phyloP scores from a whole-genome alignment of 2,797 vertebrate genomes.

The Leptatherina wallacei region DNA sequence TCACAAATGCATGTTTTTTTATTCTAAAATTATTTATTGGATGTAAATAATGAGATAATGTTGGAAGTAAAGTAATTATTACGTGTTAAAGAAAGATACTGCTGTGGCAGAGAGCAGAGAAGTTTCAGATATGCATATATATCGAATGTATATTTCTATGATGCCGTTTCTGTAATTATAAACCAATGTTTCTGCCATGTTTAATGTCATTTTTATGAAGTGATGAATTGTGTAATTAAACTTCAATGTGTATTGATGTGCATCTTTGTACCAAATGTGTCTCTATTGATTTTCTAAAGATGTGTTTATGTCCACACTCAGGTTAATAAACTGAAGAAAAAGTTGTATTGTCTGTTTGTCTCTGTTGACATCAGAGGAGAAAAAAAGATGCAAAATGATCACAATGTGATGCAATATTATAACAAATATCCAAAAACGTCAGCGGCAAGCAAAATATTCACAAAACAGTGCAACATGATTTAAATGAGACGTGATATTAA shows the following conservation, averaged over 20 bases:
- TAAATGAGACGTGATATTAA: neutral
- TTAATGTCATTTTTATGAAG: slow-evolving; percentile 82
- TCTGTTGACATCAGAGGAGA: neutral
- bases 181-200: slow-evolving; percentile 75
- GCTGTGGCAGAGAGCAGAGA: slow-evolving; percentile 14
- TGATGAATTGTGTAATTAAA: slow-evolving; percentile 78
- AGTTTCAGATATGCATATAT: slow-evolving; percentile 76
- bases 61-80: slow-evolving; percentile 28
- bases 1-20: slow-evolving; percentile 75
- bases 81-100: slow-evolving; percentile 15
- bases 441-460: neutral
- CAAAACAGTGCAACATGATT: neutral
- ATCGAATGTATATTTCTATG: slow-evolving; percentile 94
- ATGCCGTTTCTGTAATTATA: slow-evolving; percentile 84
- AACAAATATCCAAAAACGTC: neutral
- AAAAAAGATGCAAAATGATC: neutral
- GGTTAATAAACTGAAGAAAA: slow-evolving; percentile 81
- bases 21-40: slow-evolving; percentile 56
- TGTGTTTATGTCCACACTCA: slow-evolving; percentile 84
- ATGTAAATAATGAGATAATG: slow-evolving; percentile 65
- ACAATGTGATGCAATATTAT: neutral
- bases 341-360: slow-evolving; percentile 1
- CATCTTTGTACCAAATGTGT: slow-evolving; percentile 75
- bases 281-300: slow-evolving; percentile 84
- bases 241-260: slow-evolving; percentile 72